phyloP scores from a whole-genome alignment of 2,888 invertebrate genomes.

The Melieria picta region DNA sequence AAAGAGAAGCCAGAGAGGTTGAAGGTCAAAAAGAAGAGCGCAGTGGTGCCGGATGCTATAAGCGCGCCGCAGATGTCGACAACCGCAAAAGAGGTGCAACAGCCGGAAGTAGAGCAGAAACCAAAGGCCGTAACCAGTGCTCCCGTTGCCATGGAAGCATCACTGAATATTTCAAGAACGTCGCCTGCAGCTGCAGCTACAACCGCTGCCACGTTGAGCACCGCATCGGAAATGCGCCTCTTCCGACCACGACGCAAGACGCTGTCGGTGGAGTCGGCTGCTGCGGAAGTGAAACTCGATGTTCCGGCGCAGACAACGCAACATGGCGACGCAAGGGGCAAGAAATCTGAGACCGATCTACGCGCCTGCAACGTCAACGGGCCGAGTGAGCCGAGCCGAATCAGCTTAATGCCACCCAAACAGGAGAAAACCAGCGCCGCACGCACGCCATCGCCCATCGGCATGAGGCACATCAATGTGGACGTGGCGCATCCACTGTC shows the following conservation, averaged over 20 bases:
- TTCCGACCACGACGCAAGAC: conserved; percentile 33
- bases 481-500: conserved; percentile 47
- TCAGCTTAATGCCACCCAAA: too few species aligned
- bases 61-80: too few species aligned
- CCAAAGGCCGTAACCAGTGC: background rate
- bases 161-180: background rate
- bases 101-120: too few species aligned
- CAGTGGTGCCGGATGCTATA: too few species aligned
- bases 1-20: too few species aligned
- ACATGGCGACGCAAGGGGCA: conserved; percentile 3
- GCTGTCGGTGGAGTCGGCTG: background rate
- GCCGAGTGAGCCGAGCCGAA: too few species aligned
- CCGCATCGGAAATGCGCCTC: conserved; percentile 38
- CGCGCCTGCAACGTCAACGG: background rate
- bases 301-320: background rate
- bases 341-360: conserved; percentile 13
- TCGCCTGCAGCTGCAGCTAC: background rate
- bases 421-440: too few species aligned
- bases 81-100: too few species aligned
- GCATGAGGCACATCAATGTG: conserved; percentile 47
- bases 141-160: background rate
- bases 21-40: too few species aligned
- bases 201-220: too few species aligned
- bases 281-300: background rate
- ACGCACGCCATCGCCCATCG: conserved; percentile 28